Percentiles rank a stretch among this genome's conserved stretches.
Evolutionary conservation across 2,888 invertebrate species (phyloP).

Genomic region (Platycheirus albimanus): DNA sequence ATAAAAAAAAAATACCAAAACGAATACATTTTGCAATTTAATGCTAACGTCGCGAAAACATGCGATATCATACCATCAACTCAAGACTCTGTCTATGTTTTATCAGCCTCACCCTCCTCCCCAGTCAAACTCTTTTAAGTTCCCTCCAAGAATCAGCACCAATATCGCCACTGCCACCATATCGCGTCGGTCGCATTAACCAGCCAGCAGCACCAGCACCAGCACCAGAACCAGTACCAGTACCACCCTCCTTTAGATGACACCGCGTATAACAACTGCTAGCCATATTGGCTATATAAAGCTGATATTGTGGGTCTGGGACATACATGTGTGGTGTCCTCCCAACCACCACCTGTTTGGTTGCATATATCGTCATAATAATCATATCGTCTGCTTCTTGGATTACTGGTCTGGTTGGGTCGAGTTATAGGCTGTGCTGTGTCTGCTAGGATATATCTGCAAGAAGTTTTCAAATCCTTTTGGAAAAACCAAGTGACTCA

Average conservation of each 20-base stretch:
- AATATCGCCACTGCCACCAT: neutral
- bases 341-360: slow-evolving; percentile 67
- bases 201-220: neutral
- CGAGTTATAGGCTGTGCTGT: neutral
- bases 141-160: slow-evolving; percentile 1
- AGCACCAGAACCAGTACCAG: neutral
- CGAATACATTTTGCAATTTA: slow-evolving; percentile 66
- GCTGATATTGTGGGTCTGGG: slow-evolving; percentile 1
- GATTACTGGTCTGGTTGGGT: slow-evolving; percentile 45
- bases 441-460: slow-evolving; percentile 14
- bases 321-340: slow-evolving; percentile 22
- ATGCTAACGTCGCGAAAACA: slow-evolving; percentile 70
- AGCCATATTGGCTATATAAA: slow-evolving; percentile 24
- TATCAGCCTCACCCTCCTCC: neutral
- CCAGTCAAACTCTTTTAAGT: neutral
- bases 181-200: slow-evolving; percentile 21
- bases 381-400: slow-evolving; percentile 33
- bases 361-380: slow-evolving; percentile 15
- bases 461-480: slow-evolving; percentile 53
- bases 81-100: slow-evolving; percentile 13
- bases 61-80: slow-evolving; percentile 64
- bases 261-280: slow-evolving; percentile 10
- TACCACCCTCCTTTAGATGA: slow-evolving; percentile 5
- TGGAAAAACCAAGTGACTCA: slow-evolving; percentile 51
- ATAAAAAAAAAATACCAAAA: slow-evolving; percentile 45